These are phyloP conservation scores for Mesaphorura yosii DNA, from an alignment of 1,140 invertebrate species.

Conservation along the genomic window DNA sequence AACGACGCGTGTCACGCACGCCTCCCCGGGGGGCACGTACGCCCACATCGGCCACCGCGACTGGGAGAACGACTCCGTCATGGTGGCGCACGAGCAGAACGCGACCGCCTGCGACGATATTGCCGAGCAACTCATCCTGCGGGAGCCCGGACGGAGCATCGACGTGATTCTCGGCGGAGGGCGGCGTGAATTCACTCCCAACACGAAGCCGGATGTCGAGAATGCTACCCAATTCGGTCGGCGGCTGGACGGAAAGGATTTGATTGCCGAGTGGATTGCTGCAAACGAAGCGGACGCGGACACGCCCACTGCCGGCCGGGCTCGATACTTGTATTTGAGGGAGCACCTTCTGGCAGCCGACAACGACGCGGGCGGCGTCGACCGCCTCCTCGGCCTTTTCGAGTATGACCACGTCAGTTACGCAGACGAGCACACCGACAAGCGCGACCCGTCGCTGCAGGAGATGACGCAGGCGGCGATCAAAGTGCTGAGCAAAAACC, in stretches of 20 bases:
- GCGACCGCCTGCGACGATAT: constrained; percentile 34
- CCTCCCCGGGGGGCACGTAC: constrained; percentile 33
- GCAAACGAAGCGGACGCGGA: constrained; percentile 32
- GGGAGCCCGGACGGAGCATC: constrained; percentile 34
- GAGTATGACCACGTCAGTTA: constrained; percentile 24
- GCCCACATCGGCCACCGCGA: constrained; percentile 32
- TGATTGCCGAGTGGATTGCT: constrained; percentile 34
- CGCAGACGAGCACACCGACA: constrained; percentile 29
- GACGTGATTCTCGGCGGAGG: constrained; percentile 46
- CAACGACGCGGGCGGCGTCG: not conserved
- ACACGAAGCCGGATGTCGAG: constrained; percentile 44
- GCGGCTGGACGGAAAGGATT: constrained; percentile 28
- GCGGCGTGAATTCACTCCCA: constrained; percentile 54
- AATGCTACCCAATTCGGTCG: constrained; percentile 17
- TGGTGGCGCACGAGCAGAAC: constrained; percentile 16
- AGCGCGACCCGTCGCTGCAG: constrained; percentile 55
- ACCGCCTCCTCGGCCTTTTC: constrained; percentile 29
- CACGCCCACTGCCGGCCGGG: constrained; percentile 1
- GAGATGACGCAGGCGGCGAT: constrained; percentile 74
- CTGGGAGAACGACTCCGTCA: constrained; percentile 17
- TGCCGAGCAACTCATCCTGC: constrained; percentile 34
- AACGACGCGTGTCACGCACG: constrained; percentile 42
- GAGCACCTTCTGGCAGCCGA: constrained; percentile 8
- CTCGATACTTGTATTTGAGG: constrained; percentile 27
- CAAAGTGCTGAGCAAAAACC: constrained; percentile 58